Percentiles rank a stretch among this genome's conserved stretches.
phyloP scores from a whole-genome alignment of 2,888 invertebrate species.

The Taphrorychus bicolor region DNA sequence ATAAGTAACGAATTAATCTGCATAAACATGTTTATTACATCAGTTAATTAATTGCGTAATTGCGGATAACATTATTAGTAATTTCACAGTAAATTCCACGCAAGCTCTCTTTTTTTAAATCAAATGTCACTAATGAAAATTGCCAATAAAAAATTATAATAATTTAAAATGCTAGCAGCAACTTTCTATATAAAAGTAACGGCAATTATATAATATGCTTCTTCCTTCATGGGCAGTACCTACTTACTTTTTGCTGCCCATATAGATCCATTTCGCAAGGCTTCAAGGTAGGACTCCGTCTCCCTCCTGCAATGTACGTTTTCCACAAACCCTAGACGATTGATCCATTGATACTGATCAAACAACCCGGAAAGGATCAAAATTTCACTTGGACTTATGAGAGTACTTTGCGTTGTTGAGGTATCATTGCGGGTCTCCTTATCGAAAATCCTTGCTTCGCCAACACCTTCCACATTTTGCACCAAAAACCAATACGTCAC shows the following conservation, averaged over 20 bases:
- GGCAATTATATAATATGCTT: no score
- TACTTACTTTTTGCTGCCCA: conserved; percentile 85
- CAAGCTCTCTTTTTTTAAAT: no score
- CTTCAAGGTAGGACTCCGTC: conserved; percentile 66
- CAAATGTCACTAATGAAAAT: no score
- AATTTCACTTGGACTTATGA: conserved; percentile 56
- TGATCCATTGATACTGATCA: conserved; percentile 69
- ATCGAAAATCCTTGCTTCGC: neutral
- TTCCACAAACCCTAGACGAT: conserved; percentile 45
- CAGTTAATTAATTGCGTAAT: no score
- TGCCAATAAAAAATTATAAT: no score
- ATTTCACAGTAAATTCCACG: no score
- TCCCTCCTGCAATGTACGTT: conserved; percentile 62
- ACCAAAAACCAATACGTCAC: neutral
- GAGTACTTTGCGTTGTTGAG: neutral
- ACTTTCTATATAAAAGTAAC: no score
- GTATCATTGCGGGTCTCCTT: neutral
- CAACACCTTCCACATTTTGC: neutral
- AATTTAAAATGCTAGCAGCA: no score
- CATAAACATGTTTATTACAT: no score
- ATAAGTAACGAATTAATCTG: no score
- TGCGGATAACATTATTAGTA: no score
- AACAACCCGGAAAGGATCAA: conserved; percentile 71
- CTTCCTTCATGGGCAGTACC: no score
- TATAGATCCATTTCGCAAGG: conserved; percentile 65